phyloP scores from a whole-genome alignment of 2,113 vertebrate species.

The Aegithalos caudatus region DNA sequence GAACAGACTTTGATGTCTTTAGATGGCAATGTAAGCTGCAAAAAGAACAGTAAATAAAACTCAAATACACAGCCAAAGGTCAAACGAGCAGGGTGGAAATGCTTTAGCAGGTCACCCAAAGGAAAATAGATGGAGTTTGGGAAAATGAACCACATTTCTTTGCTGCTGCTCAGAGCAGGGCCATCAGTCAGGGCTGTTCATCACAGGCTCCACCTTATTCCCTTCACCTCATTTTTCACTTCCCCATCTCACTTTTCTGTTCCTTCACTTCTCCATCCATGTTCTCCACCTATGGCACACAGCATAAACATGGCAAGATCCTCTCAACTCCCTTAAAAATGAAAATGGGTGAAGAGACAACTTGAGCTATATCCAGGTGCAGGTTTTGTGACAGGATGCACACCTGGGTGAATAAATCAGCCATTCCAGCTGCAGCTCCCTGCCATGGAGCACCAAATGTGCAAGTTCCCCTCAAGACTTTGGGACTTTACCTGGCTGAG shows the following conservation, averaged over 20 bases:
- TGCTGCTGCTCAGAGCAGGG: neutral
- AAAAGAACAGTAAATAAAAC: no score
- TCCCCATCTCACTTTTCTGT: neutral
- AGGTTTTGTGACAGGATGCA: neutral
- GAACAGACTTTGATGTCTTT: no score
- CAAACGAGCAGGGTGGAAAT: no score
- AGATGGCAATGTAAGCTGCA: no score
- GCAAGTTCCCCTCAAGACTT: neutral
- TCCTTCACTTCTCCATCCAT: no score
- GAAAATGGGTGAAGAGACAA: neutral
- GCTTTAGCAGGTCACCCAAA: no score
- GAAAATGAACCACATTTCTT: neutral
- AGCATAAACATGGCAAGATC: rapidly evolving
- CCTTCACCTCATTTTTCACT: neutral
- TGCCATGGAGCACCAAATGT: neutral
- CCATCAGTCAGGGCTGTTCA: neutral
- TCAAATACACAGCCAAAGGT: no score
- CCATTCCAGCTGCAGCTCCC: neutral
- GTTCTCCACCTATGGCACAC: neutral
- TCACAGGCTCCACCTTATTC: neutral
- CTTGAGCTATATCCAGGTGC: neutral
- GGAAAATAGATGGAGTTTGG: no score
- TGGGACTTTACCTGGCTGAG: neutral
- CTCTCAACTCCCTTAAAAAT: neutral
- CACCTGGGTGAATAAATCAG: neutral